Percentiles rank a stretch among this genome's conserved stretches.
These are phyloP conservation scores for Pyrocoelia pectoralis DNA, from an alignment of 2,888 invertebrate species.

Conservation along the genomic window DNA sequence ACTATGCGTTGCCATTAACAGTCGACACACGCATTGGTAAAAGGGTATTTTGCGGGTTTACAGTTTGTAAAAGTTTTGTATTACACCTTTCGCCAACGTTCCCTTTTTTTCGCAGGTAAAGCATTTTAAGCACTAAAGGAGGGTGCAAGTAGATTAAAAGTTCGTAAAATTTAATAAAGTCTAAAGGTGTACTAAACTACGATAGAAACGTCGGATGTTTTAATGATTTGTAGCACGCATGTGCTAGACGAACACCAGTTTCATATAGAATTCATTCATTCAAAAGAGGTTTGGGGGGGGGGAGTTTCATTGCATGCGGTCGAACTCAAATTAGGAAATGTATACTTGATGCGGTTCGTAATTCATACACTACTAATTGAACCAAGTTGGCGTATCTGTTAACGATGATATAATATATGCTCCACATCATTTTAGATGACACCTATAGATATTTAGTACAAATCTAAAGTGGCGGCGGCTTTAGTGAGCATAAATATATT, in stretches of 20 bases:
- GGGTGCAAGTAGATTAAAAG: neutral
- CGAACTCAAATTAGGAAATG: conserved; percentile 5
- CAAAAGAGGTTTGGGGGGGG: no score
- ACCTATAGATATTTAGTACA: no score
- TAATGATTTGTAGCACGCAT: neutral
- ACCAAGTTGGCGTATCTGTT: neutral
- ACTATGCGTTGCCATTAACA: conserved; percentile 21
- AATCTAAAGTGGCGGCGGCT: no score
- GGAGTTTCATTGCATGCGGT: neutral
- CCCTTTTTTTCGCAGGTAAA: neutral
- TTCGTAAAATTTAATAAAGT: neutral
- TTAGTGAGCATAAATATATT: no score
- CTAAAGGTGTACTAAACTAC: neutral
- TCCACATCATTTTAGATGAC: neutral
- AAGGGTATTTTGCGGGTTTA: conserved; percentile 28
- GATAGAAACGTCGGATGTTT: no score
- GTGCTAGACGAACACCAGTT: neutral
- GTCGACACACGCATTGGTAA: conserved; percentile 24
- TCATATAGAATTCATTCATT: neutral
- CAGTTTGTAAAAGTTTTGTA: conserved; percentile 23
- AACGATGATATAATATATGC: neutral
- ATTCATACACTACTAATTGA: conserved; percentile 6
- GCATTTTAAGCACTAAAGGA: neutral
- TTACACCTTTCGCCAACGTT: conserved; percentile 10
- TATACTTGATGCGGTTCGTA: neutral